Base-by-base conservation (phyloP, 2,797 vertebrate genomes). In the Tenualosa ilisha region DNA sequence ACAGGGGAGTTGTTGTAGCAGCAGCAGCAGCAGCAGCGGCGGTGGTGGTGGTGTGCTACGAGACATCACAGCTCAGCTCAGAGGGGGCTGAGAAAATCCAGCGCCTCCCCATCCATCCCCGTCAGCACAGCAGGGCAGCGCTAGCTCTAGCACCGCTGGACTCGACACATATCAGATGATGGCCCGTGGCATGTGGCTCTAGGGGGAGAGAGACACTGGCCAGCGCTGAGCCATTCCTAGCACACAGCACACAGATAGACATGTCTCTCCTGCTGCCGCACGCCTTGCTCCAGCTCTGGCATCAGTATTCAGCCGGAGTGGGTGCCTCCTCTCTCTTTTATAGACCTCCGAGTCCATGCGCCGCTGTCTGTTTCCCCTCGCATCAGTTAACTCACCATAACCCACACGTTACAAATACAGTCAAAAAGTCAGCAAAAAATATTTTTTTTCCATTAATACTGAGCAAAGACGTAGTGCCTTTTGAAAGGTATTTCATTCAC, bases 1-100 rank as follows among this genome's bases (percentile, higher is more conserved):
- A 79, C 72, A 79, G 72, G 72, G 72, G 72, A 79, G 72, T 22
- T 79, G 72, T 46, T 46, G 72, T 20, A 79, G 63, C 65, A 37
- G 1, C 46, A 49, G 46, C 46, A 37, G 72, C 40, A 79, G 24
- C 63, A 26, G 63, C n/a, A 26, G 61, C 61, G 6, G 61, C 0
- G 61, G 3, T 12, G 8, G 50, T 51, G 50, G 50, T 51, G 50
- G 50, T 12, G 50, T 51, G 50, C 50, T 51, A 51, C 8, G 8
- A 5, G 5, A 6, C 54, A 15, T 31, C 26, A 6, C 37, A 40
- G 37, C 13, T 3, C 31, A 22, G 72, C 72, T 46, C 72, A 22
- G 5, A 72, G 20, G 68, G 72, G 72, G 72, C 37, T 43, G 72
- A 79, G 72, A 79, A 79, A 79, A 79, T n/a, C 20, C 43, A 40